Percentiles rank a stretch among this genome's conserved stretches.
phyloP scores from a whole-genome alignment of 2,888 invertebrate genomes.

The Bombylius major region DNA sequence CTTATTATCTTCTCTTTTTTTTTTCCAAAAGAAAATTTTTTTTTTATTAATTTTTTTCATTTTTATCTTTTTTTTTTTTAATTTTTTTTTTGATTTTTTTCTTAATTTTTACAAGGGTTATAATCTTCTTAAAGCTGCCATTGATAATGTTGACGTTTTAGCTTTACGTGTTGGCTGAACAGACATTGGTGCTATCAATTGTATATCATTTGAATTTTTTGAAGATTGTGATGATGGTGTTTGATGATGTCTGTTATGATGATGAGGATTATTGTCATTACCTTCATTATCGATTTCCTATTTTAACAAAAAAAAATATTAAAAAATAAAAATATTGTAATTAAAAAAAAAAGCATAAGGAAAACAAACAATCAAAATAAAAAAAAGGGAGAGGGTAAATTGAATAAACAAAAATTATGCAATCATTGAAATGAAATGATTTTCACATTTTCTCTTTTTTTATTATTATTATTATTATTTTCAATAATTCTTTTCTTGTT shows the following conservation, averaged over 20 bases:
- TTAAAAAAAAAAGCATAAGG: background rate
- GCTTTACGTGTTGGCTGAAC: constrained; percentile 76
- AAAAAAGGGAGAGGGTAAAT: too few relatives aligned
- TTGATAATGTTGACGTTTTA: constrained; percentile 50
- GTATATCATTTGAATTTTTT: constrained; percentile 22
- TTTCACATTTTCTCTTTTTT: too few relatives aligned
- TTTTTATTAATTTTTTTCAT: too few relatives aligned
- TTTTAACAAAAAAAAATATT: background rate
- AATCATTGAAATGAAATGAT: too few relatives aligned
- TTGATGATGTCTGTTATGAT: constrained; percentile 38
- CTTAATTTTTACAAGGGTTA: background rate
- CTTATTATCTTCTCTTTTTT: too few relatives aligned
- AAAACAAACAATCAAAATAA: background rate
- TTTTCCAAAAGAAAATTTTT: too few relatives aligned
- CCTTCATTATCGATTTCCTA: constrained; percentile 59
- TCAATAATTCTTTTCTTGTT: too few relatives aligned
- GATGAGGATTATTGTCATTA: constrained; percentile 13
- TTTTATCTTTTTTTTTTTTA: too few relatives aligned
- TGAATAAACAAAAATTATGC: too few relatives aligned
- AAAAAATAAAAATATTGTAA: background rate
- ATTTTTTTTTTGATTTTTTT: background rate
- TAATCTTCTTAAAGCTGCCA: constrained; percentile 47
- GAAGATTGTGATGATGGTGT: constrained; percentile 37
- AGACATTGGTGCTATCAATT: constrained; percentile 62
- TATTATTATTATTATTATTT: too few relatives aligned